Evolutionary conservation across 2,888 invertebrate genomes (phyloP).

Genomic region (Aromia moschata): DNA sequence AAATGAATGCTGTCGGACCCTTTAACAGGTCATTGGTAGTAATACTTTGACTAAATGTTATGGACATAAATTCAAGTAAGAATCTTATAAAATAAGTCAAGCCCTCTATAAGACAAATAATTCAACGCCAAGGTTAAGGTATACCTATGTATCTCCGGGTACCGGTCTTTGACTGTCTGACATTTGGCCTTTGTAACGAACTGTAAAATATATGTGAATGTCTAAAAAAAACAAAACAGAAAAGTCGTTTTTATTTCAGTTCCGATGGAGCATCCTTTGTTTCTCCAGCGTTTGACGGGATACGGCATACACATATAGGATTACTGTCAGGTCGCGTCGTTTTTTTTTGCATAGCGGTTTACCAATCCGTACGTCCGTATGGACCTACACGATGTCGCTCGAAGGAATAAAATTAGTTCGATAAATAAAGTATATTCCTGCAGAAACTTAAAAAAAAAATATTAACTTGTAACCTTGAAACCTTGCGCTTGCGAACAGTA

Average conservation of each 20-base stretch:
- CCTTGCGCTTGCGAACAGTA: too few relatives aligned
- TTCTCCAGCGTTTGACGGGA: neutral
- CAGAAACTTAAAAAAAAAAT: too few relatives aligned
- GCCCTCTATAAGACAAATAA: too few relatives aligned
- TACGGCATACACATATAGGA: neutral
- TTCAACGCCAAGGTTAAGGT: neutral
- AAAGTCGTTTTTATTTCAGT: neutral
- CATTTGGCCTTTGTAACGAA: neutral
- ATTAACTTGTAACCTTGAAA: too few relatives aligned
- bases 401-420: neutral
- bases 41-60: too few relatives aligned
- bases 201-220: neutral
- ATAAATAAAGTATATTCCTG: too few relatives aligned
- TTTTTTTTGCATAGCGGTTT: neutral
- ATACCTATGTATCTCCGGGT: too few relatives aligned
- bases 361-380: neutral
- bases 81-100: too few relatives aligned
- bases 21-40: too few relatives aligned
- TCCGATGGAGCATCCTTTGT: neutral
- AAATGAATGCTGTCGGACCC: too few relatives aligned
- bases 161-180: slow-evolving; percentile 8
- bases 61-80: too few relatives aligned
- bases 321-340: neutral
- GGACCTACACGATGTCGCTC: neutral
- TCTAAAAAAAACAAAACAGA: neutral